Percentiles rank a stretch among this genome's conserved stretches.
These are phyloP conservation scores for Cichlasoma orientale DNA, from an alignment of 2,797 vertebrate genomes.

Conservation along the genomic window DNA sequence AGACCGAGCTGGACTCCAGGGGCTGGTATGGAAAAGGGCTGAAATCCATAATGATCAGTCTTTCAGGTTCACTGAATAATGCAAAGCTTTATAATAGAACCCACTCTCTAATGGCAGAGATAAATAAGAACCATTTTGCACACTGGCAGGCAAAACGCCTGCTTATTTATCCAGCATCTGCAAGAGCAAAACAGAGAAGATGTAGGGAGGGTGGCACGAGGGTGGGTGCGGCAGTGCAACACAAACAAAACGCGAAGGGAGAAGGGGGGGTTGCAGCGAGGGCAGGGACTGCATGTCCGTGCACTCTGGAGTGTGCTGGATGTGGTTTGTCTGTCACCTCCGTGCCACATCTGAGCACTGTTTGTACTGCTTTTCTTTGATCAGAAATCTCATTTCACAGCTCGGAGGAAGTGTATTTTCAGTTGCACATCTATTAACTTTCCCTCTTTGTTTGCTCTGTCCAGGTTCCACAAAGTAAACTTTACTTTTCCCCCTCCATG, in stretches of 20 bases:
- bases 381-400: background rate
- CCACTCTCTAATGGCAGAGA: conserved; percentile 78
- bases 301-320: background rate
- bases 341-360: background rate
- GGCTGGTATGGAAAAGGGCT: conserved; percentile 53
- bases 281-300: background rate
- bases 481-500: conserved; percentile 10
- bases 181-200: conserved; percentile 29
- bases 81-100: conserved; percentile 79
- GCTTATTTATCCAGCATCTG: conserved; percentile 69
- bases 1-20: conserved; percentile 53
- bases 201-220: background rate
- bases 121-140: conserved; percentile 78
- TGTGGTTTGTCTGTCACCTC: background rate
- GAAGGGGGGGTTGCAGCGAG: background rate
- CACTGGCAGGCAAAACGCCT: conserved; percentile 56
- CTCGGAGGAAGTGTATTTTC: conserved; percentile 8
- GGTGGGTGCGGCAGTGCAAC: background rate
- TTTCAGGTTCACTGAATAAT: conserved; percentile 80
- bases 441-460: conserved; percentile 24
- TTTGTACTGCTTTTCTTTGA: conserved; percentile 9
- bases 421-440: conserved; percentile 9
- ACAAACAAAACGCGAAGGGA: conserved; percentile 27
- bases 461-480: conserved; percentile 10
- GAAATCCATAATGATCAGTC: conserved; percentile 78